Percentiles rank a stretch among this genome's conserved stretches.
These are phyloP conservation scores for Heterohyrax brucei DNA, from an alignment of 2,797 vertebrate genomes.

Conservation along the genomic window DNA sequence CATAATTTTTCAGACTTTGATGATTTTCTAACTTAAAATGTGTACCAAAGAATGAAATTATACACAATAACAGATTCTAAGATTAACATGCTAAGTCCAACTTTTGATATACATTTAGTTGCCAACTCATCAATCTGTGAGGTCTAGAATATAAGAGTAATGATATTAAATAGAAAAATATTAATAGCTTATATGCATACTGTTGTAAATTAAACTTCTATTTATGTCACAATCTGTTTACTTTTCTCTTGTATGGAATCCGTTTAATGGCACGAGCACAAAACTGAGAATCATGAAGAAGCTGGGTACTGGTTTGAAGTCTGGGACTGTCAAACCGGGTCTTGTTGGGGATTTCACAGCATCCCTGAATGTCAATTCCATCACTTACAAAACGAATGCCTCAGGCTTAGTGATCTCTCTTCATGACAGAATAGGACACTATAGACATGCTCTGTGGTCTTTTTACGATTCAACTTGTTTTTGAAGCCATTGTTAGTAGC, in stretches of 20 bases:
- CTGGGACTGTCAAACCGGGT: background rate
- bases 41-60: no score
- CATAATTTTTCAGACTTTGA: no score
- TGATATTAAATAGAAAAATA: background rate
- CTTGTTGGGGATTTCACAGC: background rate
- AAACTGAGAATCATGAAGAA: background rate
- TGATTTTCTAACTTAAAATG: no score
- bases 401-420: background rate
- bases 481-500: background rate
- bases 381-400: background rate
- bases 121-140: background rate
- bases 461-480: background rate
- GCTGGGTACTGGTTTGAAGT: background rate
- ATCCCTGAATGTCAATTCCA: background rate
- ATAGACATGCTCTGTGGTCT: background rate
- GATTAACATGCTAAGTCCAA: background rate
- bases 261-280: background rate
- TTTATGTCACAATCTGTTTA: background rate
- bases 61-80: background rate
- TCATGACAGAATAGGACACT: background rate
- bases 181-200: background rate
- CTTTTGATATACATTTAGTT: background rate
- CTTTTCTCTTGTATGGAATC: background rate
- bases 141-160: background rate
- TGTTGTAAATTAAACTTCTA: background rate